Conservation (phyloP, 2,888 invertebrate species). For the Eudemis profundana region DNA sequence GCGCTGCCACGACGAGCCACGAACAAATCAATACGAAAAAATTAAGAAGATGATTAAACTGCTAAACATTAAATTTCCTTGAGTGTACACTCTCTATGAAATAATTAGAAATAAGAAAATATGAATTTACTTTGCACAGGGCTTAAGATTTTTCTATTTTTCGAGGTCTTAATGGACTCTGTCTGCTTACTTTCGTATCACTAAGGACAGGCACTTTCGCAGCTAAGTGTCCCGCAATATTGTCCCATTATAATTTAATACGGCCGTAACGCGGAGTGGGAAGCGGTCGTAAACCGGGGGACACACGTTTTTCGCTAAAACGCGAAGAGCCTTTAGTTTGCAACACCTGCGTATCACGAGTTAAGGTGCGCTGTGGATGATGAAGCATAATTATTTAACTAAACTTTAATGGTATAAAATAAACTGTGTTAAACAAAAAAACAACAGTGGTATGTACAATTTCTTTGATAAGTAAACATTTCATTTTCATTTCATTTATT, state of each 20-base stretch:
- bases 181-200: not conserved
- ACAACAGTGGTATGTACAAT: too few relatives aligned
- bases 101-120: too few relatives aligned
- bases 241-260: slow-evolving; percentile 37
- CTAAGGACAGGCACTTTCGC: slow-evolving; percentile 8
- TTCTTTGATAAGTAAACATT: too few relatives aligned
- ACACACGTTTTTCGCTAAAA: slow-evolving; percentile 48
- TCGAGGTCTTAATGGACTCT: not conserved
- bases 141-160: not conserved
- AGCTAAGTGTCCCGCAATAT: slow-evolving; percentile 26
- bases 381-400: not conserved
- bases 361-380: slow-evolving; percentile 12
- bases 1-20: too few relatives aligned
- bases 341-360: slow-evolving; percentile 47
- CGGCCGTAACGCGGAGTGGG: slow-evolving; percentile 27
- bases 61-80: too few relatives aligned
- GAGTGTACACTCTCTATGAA: too few relatives aligned
- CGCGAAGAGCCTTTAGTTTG: slow-evolving; percentile 44
- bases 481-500: too few relatives aligned
- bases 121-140: not conserved
- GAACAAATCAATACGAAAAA: too few relatives aligned
- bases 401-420: too few relatives aligned
- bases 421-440: too few relatives aligned
- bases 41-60: too few relatives aligned
- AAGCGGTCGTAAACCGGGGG: slow-evolving; percentile 48